phyloP scores from a whole-genome alignment of 2,797 vertebrate species.

The Gymnothorax reevesii region DNA sequence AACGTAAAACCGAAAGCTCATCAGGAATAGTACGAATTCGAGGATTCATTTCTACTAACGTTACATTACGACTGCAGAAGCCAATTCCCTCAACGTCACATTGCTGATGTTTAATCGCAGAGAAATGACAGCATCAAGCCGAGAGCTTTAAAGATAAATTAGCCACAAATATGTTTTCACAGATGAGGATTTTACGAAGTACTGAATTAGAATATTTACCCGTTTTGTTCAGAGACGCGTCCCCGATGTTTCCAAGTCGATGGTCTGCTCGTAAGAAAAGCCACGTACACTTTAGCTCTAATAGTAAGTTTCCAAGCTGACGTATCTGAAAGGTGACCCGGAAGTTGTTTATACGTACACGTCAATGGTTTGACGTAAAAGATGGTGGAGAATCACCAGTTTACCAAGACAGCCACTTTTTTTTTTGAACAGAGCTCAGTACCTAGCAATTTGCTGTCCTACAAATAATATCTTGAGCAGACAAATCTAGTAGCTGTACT shows the following conservation, averaged over 20 bases:
- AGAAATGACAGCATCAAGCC: neutral
- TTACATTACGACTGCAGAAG: neutral
- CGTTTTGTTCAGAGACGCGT: neutral
- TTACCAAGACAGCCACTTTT: too few species aligned
- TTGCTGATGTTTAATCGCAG: neutral
- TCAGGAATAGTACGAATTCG: neutral
- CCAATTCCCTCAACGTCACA: neutral
- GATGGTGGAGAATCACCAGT: neutral
- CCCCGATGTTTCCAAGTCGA: neutral
- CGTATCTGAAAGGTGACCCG: constrained; percentile 1
- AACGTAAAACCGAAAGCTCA: neutral
- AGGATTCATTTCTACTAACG: neutral
- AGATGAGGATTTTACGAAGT: neutral
- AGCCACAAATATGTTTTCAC: neutral
- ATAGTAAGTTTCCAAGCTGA: neutral
- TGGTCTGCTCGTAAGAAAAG: neutral
- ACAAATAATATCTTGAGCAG: neutral
- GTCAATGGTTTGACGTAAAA: neutral
- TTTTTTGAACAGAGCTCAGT: neutral
- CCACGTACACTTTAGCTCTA: neutral
- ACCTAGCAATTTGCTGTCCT: neutral
- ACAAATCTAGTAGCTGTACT: neutral
- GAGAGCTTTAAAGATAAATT: neutral
- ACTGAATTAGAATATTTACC: neutral
- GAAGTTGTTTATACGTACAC: constrained; percentile 10